phyloP scores from a whole-genome alignment of 2,888 invertebrate genomes.

The Agriopis aurantiaria region DNA sequence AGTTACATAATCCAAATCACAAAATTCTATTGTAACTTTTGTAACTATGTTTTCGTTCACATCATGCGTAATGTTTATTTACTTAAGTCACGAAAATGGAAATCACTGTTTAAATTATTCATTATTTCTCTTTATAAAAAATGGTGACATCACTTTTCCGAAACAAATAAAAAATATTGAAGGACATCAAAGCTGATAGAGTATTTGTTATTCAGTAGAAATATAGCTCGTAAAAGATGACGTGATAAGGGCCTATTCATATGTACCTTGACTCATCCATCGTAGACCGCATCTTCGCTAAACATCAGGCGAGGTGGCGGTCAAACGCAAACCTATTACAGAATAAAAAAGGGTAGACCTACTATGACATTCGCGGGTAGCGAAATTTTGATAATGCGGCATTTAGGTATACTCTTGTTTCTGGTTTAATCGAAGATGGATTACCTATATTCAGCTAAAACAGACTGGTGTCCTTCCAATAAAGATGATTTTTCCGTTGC shows the following conservation, averaged over 20 bases:
- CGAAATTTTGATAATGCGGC: too few relatives aligned
- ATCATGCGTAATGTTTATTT: conserved; percentile 24
- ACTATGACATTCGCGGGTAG: too few relatives aligned
- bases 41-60: conserved; percentile 12
- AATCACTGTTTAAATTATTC: conserved; percentile 23
- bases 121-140: conserved; percentile 10
- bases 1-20: background rate
- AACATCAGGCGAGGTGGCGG: too few relatives aligned
- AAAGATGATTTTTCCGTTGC: too few relatives aligned
- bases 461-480: too few relatives aligned
- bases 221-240: conserved; percentile 8
- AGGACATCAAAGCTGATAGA: conserved; percentile 2
- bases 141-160: conserved; percentile 24
- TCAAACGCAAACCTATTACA: too few relatives aligned
- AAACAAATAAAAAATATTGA: conserved; percentile 11
- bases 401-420: too few relatives aligned
- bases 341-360: too few relatives aligned
- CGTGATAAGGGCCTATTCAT: conserved; percentile 1
- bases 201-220: background rate
- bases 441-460: too few relatives aligned
- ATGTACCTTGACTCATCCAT: background rate
- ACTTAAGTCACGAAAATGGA: conserved; percentile 24
- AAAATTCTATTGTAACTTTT: conserved; percentile 1
- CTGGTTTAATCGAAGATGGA: too few relatives aligned
- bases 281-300: too few relatives aligned